These are phyloP conservation scores for Drosophila ezoana DNA, from an alignment of 2,888 invertebrate species.

Conservation along the genomic window DNA sequence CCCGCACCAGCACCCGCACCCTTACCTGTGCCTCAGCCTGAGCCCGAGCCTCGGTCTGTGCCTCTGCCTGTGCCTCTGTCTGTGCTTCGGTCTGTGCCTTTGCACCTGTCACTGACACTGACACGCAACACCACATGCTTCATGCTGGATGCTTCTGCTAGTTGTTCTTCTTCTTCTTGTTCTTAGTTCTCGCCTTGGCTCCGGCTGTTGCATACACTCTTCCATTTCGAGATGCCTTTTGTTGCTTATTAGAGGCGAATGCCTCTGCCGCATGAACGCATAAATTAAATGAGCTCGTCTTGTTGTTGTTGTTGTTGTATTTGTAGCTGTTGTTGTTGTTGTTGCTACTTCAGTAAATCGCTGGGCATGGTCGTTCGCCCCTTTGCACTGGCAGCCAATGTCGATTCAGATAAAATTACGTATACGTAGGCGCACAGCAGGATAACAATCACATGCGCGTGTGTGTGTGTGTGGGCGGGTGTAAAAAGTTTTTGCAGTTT, in stretches of 20 bases:
- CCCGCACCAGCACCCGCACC: neutral
- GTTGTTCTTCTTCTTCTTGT: neutral
- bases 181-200: conserved; percentile 11
- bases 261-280: conserved; percentile 54
- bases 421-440: conserved; percentile 53
- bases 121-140: conserved; percentile 16
- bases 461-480: conserved; percentile 1
- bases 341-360: conserved; percentile 22
- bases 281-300: conserved; percentile 62
- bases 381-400: conserved; percentile 30
- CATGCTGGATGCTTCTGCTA: neutral
- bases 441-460: conserved; percentile 29
- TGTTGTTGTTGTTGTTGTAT: conserved; percentile 17
- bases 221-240: conserved; percentile 40
- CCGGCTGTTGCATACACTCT: conserved; percentile 18
- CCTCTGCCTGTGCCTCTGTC: neutral
- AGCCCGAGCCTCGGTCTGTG: neutral
- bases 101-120: conserved; percentile 35
- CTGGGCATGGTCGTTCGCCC: conserved; percentile 8
- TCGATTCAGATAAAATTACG: conserved; percentile 66
- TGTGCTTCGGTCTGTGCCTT: conserved; percentile 5
- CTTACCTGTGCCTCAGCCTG: neutral
- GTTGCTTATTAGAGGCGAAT: conserved; percentile 65
- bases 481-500: conserved; percentile 7
- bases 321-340: conserved; percentile 20